These are phyloP conservation scores for Pantherophis guttatus DNA, from an alignment of 2,113 vertebrate genomes.

Conservation along the genomic window DNA sequence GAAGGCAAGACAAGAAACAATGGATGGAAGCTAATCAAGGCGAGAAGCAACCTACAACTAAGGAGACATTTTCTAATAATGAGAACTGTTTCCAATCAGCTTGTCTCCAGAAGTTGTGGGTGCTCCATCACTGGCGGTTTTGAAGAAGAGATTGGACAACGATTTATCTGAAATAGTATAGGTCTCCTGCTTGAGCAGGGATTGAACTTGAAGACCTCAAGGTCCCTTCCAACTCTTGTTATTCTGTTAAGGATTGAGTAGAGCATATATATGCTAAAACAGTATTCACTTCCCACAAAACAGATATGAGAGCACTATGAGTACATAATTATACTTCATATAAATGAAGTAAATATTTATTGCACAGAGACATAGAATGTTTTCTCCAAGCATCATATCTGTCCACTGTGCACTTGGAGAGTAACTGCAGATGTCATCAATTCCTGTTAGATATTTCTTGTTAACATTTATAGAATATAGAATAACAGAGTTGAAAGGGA, in stretches of 20 bases:
- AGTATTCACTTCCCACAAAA: not conserved
- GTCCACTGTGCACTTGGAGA: not conserved
- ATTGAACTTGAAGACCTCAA: not conserved
- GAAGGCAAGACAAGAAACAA: not conserved
- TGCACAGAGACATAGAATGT: not conserved
- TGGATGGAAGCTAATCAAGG: not conserved
- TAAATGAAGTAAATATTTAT: not conserved
- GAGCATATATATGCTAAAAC: not conserved
- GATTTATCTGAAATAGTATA: no score
- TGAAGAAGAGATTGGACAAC: no score
- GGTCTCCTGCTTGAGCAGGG: not conserved
- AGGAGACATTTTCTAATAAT: not conserved
- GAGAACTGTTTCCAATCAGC: no score
- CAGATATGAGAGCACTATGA: not conserved
- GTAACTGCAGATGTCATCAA: not conserved
- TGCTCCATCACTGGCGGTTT: no score
- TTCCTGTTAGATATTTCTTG: not conserved
- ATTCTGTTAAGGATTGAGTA: not conserved
- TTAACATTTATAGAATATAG: not conserved
- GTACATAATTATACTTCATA: not conserved
- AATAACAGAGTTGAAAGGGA: not conserved
- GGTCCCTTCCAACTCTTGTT: not conserved
- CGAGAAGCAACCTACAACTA: not conserved
- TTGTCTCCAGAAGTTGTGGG: no score
- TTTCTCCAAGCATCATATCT: not conserved